Base-by-base conservation (phyloP, 2,888 invertebrate genomes). In the Yponomeuta sedellus region DNA sequence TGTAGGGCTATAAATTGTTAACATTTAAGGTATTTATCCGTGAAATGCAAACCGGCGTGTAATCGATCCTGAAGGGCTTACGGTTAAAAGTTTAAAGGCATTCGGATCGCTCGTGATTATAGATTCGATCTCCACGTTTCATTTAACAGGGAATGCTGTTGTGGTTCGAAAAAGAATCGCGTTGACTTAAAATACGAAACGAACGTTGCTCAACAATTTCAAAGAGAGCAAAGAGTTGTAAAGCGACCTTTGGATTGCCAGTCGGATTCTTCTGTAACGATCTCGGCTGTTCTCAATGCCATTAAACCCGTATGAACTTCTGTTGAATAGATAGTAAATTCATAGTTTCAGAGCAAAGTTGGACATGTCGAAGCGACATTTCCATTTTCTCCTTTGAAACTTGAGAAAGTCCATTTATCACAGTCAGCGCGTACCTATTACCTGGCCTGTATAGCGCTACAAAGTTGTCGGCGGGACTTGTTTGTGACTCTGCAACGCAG, bases 361-460 rank as follows among this genome's bases (percentile, higher is more conserved):
- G 44, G 44, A 52, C 44, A 52, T 52, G 44, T 52, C 44, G 44
- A 12, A 52, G 44, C 16, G 44, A 52, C 44, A 52, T 52, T 52
- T 52, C 44, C 44, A 52, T 52, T 59, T 57, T 63, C 56, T 57
- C 56, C 28, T 56, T 25, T 16, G 28, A 22, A 20, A 72, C 73
- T 71, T 72, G 72, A 70, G 74, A 73, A 68, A 73, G 68, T 71
- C 67, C 72, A 78, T 83, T 79, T 77, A 82, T 80, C 78, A 79
- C 72, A 73, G 75, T 76, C 76, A 67, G 67, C 67, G 69, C 74
- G 70, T 76, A 73, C 69, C 69, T 79, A 76, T 79, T 79, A 80
- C 77, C 76, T 74, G 77, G 77, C 78, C 77, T 71, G 79, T 81
- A 78, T 77, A 64, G 16, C 12, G 44, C 44, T 52, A 52, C 44